Percentiles rank a stretch among this genome's conserved stretches.
phyloP scores from a whole-genome alignment of 2,113 vertebrate genomes.

The Pyrgilauda ruficollis region DNA sequence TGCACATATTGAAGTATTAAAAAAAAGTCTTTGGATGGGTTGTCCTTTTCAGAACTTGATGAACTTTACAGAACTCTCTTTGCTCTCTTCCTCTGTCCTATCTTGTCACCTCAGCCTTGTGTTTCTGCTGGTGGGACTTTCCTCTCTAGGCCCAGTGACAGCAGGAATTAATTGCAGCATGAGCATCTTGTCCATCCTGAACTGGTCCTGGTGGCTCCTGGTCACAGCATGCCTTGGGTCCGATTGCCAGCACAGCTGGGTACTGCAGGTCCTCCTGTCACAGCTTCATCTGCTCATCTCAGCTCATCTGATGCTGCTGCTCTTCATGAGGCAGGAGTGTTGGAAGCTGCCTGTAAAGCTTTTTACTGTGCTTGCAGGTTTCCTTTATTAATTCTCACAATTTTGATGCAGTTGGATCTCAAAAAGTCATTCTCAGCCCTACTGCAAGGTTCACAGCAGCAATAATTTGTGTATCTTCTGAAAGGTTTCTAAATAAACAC shows the following conservation, averaged over 20 bases:
- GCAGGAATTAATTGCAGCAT: neutral
- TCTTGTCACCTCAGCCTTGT: neutral
- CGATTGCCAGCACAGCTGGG: neutral
- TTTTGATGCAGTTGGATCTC: neutral
- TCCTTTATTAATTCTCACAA: neutral
- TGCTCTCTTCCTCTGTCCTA: neutral
- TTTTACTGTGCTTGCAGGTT: neutral
- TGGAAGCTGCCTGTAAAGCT: neutral
- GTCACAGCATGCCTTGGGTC: neutral
- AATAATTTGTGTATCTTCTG: neutral
- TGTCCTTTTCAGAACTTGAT: neutral
- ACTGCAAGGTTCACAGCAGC: neutral
- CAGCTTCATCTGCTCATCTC: neutral
- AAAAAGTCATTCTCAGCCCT: neutral
- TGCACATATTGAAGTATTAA: neutral
- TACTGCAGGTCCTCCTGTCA: neutral
- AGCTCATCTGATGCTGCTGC: neutral
- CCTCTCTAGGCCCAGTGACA: neutral
- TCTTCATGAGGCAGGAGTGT: neutral
- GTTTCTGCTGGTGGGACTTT: neutral
- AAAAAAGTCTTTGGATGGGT: neutral
- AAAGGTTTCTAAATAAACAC: neutral
- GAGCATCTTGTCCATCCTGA: neutral
- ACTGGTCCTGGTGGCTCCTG: neutral
- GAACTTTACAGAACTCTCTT: neutral